Percentiles rank a stretch among this genome's conserved stretches.
Conservation (phyloP, 2,113 vertebrate genomes). For the Pituophis catenifer region DNA sequence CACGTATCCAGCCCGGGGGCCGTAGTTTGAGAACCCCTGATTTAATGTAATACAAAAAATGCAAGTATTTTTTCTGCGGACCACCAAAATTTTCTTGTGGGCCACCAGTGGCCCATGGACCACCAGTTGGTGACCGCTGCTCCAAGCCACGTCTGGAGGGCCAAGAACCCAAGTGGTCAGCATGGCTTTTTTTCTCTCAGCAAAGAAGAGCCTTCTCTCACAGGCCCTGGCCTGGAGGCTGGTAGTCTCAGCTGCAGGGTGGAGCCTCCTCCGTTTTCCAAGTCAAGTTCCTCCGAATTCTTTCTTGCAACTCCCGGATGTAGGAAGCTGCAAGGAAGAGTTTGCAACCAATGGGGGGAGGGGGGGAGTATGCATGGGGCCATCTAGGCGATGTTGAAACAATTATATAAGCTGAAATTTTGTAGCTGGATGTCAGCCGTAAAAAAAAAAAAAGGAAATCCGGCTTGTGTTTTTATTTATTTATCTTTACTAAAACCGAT, state of each 20-base stretch:
- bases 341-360: background rate
- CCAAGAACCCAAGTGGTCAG: background rate
- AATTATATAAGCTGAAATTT: background rate
- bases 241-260: background rate
- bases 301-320: background rate
- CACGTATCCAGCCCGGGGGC: no score
- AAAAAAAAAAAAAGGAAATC: background rate
- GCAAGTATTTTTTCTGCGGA: no score
- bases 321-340: background rate
- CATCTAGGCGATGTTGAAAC: background rate
- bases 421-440: background rate
- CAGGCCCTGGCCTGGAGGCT: background rate
- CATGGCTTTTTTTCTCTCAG: background rate
- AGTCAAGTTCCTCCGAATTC: background rate
- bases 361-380: background rate
- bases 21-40: no score
- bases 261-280: background rate
- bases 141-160: background rate
- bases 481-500: background rate
- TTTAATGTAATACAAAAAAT: no score
- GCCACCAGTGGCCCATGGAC: no score
- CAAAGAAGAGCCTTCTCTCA: background rate
- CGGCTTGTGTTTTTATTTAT: background rate
- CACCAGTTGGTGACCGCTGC: no score
- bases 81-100: no score